These are phyloP conservation scores for Coregonus clupeaformis DNA, from an alignment of 2,113 vertebrate genomes.

Conservation along the genomic window DNA sequence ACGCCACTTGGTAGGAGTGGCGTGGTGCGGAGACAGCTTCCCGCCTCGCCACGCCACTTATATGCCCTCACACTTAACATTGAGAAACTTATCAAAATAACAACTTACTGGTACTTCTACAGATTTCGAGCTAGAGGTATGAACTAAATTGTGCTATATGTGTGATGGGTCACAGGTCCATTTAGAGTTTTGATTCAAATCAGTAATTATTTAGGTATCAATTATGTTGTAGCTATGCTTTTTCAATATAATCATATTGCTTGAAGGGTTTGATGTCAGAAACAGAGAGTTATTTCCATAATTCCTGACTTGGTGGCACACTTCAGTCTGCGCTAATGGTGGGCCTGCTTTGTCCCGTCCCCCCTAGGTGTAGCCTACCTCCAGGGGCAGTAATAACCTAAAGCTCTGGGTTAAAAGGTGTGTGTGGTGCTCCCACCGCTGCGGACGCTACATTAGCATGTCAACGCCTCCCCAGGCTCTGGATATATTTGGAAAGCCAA, in stretches of 20 bases:
- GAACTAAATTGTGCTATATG: no score
- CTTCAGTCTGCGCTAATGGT: slow-evolving; percentile 52
- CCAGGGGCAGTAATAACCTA: not conserved
- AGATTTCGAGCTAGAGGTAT: slow-evolving; percentile 37
- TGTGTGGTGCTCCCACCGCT: not conserved
- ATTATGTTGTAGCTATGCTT: not conserved
- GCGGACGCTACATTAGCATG: slow-evolving; percentile 61
- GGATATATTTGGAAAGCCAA: slow-evolving; percentile 64
- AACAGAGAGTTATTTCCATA: slow-evolving; percentile 66
- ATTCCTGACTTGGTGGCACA: slow-evolving; percentile 69
- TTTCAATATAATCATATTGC: slow-evolving; percentile 51
- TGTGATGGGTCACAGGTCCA: no score
- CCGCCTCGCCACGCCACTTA: no score
- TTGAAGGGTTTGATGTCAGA: slow-evolving; percentile 51
- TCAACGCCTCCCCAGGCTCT: slow-evolving; percentile 71
- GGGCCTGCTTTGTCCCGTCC: slow-evolving; percentile 27
- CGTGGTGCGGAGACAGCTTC: no score
- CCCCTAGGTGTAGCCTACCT: slow-evolving; percentile 31
- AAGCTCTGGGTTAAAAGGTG: not conserved
- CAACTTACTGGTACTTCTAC: slow-evolving; percentile 29
- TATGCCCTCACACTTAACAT: no score
- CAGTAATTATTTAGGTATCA: not conserved
- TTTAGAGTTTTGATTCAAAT: no score
- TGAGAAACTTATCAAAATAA: no score
- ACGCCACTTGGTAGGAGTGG: no score